Conservation (phyloP, 2,888 invertebrate species). For the Graphium colonna region DNA sequence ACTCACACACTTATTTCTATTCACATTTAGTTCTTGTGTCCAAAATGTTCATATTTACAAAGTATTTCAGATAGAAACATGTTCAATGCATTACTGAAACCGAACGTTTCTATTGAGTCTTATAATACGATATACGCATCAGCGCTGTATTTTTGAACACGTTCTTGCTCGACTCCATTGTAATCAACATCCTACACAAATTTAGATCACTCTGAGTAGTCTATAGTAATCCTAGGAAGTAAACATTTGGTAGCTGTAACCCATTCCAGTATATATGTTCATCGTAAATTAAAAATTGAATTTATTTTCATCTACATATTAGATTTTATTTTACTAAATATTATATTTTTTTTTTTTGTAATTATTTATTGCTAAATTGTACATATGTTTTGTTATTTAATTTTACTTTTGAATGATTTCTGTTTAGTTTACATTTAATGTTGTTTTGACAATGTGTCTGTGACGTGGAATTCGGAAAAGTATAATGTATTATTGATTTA, state of each 20-base stretch:
- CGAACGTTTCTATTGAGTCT: too few species aligned
- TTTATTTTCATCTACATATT: conserved; percentile 47
- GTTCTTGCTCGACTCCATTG: neutral
- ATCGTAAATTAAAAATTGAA: conserved; percentile 32
- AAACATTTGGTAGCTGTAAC: conserved; percentile 33
- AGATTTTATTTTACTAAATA: conserved; percentile 38
- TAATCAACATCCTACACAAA: neutral
- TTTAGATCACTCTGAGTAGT: conserved; percentile 32
- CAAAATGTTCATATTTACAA: too few species aligned
- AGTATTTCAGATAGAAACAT: too few species aligned
- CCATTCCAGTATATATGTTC: conserved; percentile 55
- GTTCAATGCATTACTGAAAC: too few species aligned
- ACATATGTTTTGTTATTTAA: conserved; percentile 79
- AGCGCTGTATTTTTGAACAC: too few species aligned
- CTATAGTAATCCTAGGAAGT: conserved; percentile 24
- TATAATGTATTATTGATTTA: conserved; percentile 33
- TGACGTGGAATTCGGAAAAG: conserved; percentile 28
- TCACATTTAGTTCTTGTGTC: too few species aligned
- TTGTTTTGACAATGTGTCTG: conserved; percentile 37
- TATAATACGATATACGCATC: too few species aligned
- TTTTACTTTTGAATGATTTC: conserved; percentile 67
- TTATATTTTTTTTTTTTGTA: conserved; percentile 51
- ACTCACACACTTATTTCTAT: too few species aligned
- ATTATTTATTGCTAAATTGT: conserved; percentile 77
- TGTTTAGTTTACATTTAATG: conserved; percentile 46